Percentiles rank a stretch among this genome's conserved stretches.
Conservation (phyloP, 2,113 vertebrate species). For the Cyprinodon variegatus region DNA sequence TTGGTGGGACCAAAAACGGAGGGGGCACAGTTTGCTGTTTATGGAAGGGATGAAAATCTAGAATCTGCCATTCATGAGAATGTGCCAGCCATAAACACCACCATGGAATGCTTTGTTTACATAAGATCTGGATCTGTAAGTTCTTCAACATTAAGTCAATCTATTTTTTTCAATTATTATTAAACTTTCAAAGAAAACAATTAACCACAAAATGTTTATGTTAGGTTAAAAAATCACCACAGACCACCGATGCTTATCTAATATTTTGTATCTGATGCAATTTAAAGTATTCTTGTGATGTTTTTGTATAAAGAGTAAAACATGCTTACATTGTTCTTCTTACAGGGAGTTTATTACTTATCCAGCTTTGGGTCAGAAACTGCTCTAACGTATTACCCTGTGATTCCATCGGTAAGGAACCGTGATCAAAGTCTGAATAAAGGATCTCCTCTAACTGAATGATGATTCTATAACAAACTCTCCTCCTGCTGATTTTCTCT, state of each 20-base stretch:
- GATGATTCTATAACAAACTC: no score
- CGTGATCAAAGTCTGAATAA: no score
- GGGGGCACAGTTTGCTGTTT: accelerated
- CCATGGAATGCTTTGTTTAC: background rate
- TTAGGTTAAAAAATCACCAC: no score
- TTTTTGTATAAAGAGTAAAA: background rate
- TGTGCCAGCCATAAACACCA: background rate
- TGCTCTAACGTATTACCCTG: background rate
- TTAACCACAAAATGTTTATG: no score
- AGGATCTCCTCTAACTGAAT: no score
- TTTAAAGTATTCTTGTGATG: background rate
- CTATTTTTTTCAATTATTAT: no score
- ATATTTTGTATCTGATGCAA: background rate
- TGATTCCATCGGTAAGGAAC: no score
- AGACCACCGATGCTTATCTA: no score
- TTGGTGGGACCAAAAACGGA: background rate
- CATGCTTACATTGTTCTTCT: background rate
- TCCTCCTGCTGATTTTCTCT: no score
- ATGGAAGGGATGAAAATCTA: accelerated
- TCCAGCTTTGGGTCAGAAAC: constrained; percentile 2
- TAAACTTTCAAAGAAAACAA: background rate
- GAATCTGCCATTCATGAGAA: background rate
- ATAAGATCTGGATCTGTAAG: background rate
- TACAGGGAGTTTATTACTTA: no score
- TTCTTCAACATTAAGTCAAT: no score